Base-by-base conservation (phyloP, 2,888 invertebrate genomes). In the Tupiocoris notatus region DNA sequence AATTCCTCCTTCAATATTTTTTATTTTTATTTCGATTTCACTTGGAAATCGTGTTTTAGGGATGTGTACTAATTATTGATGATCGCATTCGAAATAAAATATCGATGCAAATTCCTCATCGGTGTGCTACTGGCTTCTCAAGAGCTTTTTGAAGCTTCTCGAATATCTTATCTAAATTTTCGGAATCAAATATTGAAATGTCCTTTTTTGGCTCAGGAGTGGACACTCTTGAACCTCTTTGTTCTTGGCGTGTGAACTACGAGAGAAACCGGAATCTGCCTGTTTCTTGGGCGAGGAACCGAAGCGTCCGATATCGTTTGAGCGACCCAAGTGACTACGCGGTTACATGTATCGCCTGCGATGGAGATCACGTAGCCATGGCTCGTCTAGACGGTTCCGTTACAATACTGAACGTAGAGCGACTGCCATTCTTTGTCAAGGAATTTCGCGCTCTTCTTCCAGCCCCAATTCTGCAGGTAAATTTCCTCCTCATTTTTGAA, bases 171-270 rank as follows among this genome's bases (percentile, higher is more conserved):
- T n/a, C n/a, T n/a, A n/a, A n/a, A n/a, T n/a, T n/a, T 18, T 59
- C 16, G 1, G 20, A 18, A 22, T 62, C 9, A 62, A 62, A 62
- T 12, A 18, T 20, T 16, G 62, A 1, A 62, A 2, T 12, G 22
- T 62, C 22, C 20, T 16, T 58, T 2, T 58, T 58, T 58, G 9
- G n/a, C 39, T 3, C 23, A 57, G 58, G 58, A 1, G 58, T 58
- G 17, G 77, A 68, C 17, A 62, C 63, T 2, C 63, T 76, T 9
- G 76, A 71, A 57, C 22, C 71, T 2, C 22, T 73, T 23, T 77
- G 76, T 24, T 25, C 64, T 22, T 78, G 78, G 78, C 73, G 74
- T 16, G 12, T 78, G 3, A 78, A 77, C 56, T 78, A 75, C 22
- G 74, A 76, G 54, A 25, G 68, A 6, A 75, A 76, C 56, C 61